Percentiles rank a stretch among this genome's conserved stretches.
phyloP scores from a whole-genome alignment of 1,140 invertebrate species.

The Panagrolaimus sp. region DNA sequence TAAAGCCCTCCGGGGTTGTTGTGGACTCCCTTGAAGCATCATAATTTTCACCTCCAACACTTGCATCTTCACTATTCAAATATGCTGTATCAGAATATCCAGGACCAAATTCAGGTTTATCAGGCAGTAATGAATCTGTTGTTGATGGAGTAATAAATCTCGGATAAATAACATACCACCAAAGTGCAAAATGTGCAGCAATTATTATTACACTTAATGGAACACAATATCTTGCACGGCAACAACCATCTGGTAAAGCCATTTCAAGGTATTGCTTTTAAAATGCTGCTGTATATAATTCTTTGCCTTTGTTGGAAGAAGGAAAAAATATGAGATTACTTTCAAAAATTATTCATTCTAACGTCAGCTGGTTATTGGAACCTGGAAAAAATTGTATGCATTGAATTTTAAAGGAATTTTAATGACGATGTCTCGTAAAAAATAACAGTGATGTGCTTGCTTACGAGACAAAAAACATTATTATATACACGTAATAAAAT shows the following conservation, averaged over 20 bases:
- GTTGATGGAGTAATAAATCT: conserved; percentile 10
- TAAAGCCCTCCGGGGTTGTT: background rate
- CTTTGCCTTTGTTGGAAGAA: background rate
- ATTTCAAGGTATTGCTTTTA: no score
- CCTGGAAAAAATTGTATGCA: no score
- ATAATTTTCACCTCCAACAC: background rate
- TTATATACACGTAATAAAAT: no score
- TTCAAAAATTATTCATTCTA: no score
- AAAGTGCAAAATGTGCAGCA: background rate
- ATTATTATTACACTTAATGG: background rate
- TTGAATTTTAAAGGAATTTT: no score
- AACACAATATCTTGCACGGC: background rate
- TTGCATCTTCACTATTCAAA: background rate
- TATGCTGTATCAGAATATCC: background rate
- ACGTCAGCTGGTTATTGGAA: no score
- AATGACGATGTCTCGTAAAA: no score
- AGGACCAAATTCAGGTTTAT: conserved; percentile 1
- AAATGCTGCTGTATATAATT: no score
- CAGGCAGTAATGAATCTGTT: background rate
- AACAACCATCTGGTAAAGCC: background rate
- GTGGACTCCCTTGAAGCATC: background rate
- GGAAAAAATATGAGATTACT: background rate
- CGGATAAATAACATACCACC: background rate
- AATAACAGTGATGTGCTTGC: no score
- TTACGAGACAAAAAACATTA: no score